phyloP scores from a whole-genome alignment of 2,113 vertebrate species.

The Electrona antarctica region DNA sequence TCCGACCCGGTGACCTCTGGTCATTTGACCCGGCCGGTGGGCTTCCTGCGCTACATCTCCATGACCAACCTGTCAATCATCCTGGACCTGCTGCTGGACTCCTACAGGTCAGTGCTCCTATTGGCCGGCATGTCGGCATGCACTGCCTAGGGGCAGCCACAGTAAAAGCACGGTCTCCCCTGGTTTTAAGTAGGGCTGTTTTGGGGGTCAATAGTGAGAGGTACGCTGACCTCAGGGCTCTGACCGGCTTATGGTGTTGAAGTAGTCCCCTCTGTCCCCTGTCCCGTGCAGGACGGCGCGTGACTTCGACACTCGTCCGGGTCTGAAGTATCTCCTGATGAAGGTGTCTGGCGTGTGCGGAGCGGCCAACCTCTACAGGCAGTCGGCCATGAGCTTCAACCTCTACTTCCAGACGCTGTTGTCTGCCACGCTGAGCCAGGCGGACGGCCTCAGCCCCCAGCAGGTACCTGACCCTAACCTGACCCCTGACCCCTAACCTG shows the following conservation, averaged over 20 bases:
- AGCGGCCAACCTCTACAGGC: slow-evolving; percentile 94
- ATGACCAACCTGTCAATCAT: slow-evolving; percentile 96
- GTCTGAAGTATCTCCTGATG: slow-evolving; percentile 95
- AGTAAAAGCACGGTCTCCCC: no score
- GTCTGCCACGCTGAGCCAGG: slow-evolving; percentile 88
- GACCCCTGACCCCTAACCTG: no score
- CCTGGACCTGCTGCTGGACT: slow-evolving; percentile 95
- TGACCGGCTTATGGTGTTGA: no score
- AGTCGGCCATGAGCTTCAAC: slow-evolving; percentile 97
- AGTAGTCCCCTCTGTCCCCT: not conserved
- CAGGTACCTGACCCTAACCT: slow-evolving; percentile 69
- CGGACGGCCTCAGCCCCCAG: slow-evolving; percentile 88
- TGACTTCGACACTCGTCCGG: slow-evolving; percentile 95
- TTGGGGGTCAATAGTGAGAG: no score
- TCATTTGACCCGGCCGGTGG: slow-evolving; percentile 55
- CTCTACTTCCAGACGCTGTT: slow-evolving; percentile 94
- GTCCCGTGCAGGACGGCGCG: slow-evolving; percentile 87
- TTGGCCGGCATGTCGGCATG: no score
- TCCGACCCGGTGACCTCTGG: no score
- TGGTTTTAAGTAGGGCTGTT: no score
- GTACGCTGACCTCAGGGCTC: no score
- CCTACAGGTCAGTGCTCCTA: slow-evolving; percentile 76
- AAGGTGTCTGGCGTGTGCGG: slow-evolving; percentile 95
- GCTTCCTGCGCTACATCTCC: slow-evolving; percentile 96
- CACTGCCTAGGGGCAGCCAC: no score